Evolutionary conservation across 2,113 vertebrate species (phyloP).

Genomic region (Hiodon tergisus): DNA sequence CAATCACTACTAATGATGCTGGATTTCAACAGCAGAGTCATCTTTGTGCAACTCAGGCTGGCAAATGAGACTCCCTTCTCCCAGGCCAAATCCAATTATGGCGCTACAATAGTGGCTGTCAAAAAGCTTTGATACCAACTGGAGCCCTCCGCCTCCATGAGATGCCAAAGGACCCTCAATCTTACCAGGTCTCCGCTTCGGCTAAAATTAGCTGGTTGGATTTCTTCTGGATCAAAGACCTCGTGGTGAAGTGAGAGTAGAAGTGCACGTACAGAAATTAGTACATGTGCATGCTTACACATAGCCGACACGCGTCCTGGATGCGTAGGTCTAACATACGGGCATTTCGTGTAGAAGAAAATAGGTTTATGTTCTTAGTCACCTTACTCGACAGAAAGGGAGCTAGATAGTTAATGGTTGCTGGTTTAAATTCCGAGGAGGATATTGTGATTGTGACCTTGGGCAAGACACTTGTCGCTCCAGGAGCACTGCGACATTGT

Average conservation of each 20-base stretch:
- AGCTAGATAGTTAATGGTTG: too few species aligned
- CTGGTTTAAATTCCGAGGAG: too few species aligned
- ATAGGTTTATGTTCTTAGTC: too few species aligned
- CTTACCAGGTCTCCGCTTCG: conserved; percentile 23
- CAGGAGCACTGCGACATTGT: too few species aligned
- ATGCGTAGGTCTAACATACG: neutral
- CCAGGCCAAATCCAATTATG: conserved; percentile 62
- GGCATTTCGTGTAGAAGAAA: too few species aligned
- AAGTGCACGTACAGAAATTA: neutral
- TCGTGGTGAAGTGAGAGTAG: conserved; percentile 43
- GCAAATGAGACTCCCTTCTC: conserved; percentile 39
- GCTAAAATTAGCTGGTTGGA: conserved; percentile 27
- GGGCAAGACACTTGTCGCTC: too few species aligned
- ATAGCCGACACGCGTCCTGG: neutral
- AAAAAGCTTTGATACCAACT: conserved; percentile 44
- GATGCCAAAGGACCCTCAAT: neutral
- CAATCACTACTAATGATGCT: conserved; percentile 55
- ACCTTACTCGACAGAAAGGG: too few species aligned
- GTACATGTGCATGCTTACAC: neutral
- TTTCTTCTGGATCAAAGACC: conserved; percentile 43
- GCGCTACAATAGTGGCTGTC: conserved; percentile 52
- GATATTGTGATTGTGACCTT: too few species aligned
- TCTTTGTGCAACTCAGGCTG: conserved; percentile 34
- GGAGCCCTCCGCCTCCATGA: conserved; percentile 25
- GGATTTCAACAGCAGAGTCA: conserved; percentile 43